Evolutionary conservation across 37 sponge, comb jelly and placozoan species (phyloP).

Genomic region (Aplysina aerophoba): DNA sequence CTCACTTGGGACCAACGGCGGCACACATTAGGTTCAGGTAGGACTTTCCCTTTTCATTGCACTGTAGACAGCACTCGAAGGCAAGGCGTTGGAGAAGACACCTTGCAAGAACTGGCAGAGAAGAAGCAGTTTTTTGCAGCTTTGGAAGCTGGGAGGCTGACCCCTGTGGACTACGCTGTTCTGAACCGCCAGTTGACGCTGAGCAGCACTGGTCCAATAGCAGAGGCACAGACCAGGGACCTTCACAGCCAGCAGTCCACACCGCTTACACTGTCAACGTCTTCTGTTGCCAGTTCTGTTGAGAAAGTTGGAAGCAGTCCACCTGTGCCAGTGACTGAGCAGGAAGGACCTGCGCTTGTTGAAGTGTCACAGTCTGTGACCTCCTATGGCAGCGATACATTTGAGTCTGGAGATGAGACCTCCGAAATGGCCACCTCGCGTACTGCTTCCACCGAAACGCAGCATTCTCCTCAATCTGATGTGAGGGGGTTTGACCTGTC

Average conservation of each 20-base stretch:
- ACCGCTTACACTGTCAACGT: background rate
- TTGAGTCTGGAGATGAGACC: background rate
- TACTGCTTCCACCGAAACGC: background rate
- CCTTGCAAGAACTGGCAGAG: slow-evolving; percentile 62
- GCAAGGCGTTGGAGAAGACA: slow-evolving; percentile 44
- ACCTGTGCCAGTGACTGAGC: no score
- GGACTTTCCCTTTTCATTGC: no score
- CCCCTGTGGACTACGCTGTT: slow-evolving; percentile 48
- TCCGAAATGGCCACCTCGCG: background rate
- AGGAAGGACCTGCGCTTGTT: no score
- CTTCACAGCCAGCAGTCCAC: background rate
- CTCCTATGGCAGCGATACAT: background rate
- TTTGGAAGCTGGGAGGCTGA: slow-evolving; percentile 30
- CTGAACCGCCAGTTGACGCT: slow-evolving; percentile 43
- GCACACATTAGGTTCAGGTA: no score
- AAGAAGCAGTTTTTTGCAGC: slow-evolving; percentile 57
- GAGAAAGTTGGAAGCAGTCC: no score
- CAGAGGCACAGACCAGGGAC: no score
- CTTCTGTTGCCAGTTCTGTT: background rate
- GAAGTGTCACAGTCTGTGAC: background rate
- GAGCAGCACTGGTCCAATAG: slow-evolving; percentile 16
- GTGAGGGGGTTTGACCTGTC: slow-evolving; percentile 21
- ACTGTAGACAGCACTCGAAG: no score
- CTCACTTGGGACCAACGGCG: no score
- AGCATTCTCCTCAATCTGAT: background rate